A percentile compares a stretch with the other conserved stretches of the same genome.
Conservation (phyloP, 2,888 invertebrate genomes). For the Cryptus armator region DNA sequence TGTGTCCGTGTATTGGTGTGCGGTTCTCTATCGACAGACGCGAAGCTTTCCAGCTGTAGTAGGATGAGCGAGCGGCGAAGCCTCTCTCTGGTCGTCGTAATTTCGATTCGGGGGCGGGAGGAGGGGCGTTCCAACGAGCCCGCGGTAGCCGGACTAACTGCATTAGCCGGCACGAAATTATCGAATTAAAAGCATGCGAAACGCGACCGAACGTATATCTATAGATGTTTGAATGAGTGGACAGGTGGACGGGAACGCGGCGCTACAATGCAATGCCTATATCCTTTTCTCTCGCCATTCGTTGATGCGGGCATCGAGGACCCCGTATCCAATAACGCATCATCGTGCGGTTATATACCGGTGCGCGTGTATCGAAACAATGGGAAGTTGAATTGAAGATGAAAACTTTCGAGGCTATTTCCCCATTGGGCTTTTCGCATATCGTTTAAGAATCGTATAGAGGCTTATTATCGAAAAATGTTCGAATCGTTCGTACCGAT, state of each 20-base stretch:
- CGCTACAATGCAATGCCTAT: neutral
- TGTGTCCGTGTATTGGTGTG: slow-evolving; percentile 48
- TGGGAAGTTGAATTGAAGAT: too few species aligned
- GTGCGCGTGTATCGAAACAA: too few species aligned
- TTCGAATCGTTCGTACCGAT: too few species aligned
- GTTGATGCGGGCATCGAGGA: neutral
- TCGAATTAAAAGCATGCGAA: slow-evolving; percentile 64
- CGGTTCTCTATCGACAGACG: slow-evolving; percentile 13
- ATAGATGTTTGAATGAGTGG: slow-evolving; percentile 18
- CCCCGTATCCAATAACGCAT: neutral
- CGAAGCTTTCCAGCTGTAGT: neutral
- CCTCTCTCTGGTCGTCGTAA: slow-evolving; percentile 53
- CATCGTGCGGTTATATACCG: too few species aligned
- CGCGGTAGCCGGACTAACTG: slow-evolving; percentile 63
- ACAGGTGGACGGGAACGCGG: slow-evolving; percentile 4
- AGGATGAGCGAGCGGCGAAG: slow-evolving; percentile 3
- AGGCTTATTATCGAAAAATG: too few species aligned
- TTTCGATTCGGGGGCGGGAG: slow-evolving; percentile 49
- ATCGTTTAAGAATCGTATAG: too few species aligned
- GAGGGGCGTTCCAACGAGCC: slow-evolving; percentile 40
- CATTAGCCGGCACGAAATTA: slow-evolving; percentile 66
- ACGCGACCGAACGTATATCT: slow-evolving; percentile 21
- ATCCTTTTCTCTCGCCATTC: slow-evolving; percentile 12
- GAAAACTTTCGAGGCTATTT: too few species aligned
- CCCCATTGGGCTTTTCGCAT: too few species aligned